Conservation (phyloP, 1,140 invertebrate genomes). For the Macrosteles quadrilineatus region DNA sequence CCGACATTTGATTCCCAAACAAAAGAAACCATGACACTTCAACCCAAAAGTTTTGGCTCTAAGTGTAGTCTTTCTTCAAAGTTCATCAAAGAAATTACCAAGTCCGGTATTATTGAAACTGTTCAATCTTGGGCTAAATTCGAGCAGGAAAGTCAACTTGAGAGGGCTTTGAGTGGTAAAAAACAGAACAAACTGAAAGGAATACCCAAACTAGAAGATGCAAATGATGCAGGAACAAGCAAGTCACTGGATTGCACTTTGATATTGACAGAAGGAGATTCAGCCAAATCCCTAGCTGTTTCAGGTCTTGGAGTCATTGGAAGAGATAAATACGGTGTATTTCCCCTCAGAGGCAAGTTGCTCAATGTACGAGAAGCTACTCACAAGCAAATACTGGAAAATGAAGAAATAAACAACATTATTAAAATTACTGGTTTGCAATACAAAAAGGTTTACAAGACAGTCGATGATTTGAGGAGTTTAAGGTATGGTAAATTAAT, state of each 20-base stretch:
- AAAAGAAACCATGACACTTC: constrained; percentile 98
- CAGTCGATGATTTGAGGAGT: constrained; percentile 87
- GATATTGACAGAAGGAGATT: constrained; percentile 99
- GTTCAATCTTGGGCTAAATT: constrained; percentile 94
- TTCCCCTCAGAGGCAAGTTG: constrained; percentile 96
- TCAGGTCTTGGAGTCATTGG: constrained; percentile 95
- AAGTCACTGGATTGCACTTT: constrained; percentile 90
- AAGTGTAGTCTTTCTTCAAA: constrained; percentile 90
- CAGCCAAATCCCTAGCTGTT: constrained; percentile 97
- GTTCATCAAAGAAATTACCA: constrained; percentile 76
- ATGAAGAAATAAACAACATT: constrained; percentile 96
- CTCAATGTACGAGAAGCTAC: constrained; percentile 97
- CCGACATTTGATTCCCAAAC: constrained; percentile 99
- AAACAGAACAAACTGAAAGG: constrained; percentile 93
- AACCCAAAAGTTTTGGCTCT: constrained; percentile 94
- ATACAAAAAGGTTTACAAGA: constrained; percentile 95
- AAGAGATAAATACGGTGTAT: constrained; percentile 95
- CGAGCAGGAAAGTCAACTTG: constrained; percentile 90
- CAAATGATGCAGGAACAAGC: constrained; percentile 94
- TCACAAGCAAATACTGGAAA: constrained; percentile 95
- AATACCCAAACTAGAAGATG: constrained; percentile 94
- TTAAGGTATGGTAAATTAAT: constrained; percentile 96
- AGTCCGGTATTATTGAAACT: constrained; percentile 91
- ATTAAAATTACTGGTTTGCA: constrained; percentile 93
- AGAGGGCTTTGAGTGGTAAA: constrained; percentile 79